Evolutionary conservation across 2,888 invertebrate genomes (phyloP).

Genomic region (Napeogenes sylphis): DNA sequence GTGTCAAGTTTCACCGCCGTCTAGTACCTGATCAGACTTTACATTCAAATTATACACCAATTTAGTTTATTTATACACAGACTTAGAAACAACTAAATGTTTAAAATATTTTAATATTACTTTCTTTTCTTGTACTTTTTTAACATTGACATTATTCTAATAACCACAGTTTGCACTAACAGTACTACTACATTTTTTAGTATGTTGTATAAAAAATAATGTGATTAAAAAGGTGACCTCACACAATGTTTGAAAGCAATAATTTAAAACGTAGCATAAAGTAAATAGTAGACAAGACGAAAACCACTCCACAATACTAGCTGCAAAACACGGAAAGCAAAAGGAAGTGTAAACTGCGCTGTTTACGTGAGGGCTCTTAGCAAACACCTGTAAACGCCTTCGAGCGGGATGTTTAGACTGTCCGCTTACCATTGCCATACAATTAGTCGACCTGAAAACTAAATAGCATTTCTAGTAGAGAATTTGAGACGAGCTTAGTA

Average conservation of each 20-base stretch:
- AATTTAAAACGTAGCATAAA: background rate
- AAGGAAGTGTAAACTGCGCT: conserved; percentile 60
- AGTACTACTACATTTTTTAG: too few species aligned
- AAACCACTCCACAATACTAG: conserved; percentile 22
- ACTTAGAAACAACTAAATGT: conserved; percentile 3
- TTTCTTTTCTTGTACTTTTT: too few species aligned
- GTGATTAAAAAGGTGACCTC: too few species aligned
- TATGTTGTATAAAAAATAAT: too few species aligned
- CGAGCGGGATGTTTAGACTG: conserved; percentile 60
- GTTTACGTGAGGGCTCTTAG: conserved; percentile 72
- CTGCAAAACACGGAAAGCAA: conserved; percentile 38
- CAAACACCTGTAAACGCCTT: conserved; percentile 69
- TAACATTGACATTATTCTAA: too few species aligned
- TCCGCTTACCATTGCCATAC: conserved; percentile 64
- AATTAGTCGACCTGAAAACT: conserved; percentile 64
- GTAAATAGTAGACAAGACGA: background rate
- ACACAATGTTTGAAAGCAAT: too few species aligned
- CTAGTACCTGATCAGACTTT: conserved; percentile 37
- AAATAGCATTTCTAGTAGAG: conserved; percentile 28
- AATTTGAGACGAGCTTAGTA: background rate
- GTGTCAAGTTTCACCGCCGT: conserved; percentile 59
- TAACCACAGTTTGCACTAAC: too few species aligned
- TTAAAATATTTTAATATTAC: too few species aligned
- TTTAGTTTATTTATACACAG: conserved; percentile 11
- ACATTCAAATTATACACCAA: conserved; percentile 18